These are phyloP conservation scores for human (Homo sapiens) DNA, from an alignment of 2,113 vertebrate species.

Conservation along the genomic window GRCh38 chr13:113809501-113810000, in stretches of 20 bases:
- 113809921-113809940: neutral
- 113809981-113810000: neutral
- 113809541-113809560: fast-evolving
- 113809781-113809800: neutral
- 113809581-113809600: fast-evolving
- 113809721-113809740: neutral
- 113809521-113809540: neutral
- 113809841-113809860: neutral
- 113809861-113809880: neutral
- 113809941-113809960: too few species aligned
- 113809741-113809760: neutral
- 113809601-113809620: too few species aligned
- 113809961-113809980: neutral
- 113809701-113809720: neutral
- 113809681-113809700: too few species aligned
- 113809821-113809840: neutral
- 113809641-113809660: neutral
- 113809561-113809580: neutral
- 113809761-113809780: neutral
- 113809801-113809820: neutral
- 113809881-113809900: neutral
- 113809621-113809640: too few species aligned
- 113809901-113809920: neutral
- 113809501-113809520: neutral
- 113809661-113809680: neutral